Conservation (phyloP, 2,113 vertebrate genomes). For the Xenotilapia flavipinnis region DNA sequence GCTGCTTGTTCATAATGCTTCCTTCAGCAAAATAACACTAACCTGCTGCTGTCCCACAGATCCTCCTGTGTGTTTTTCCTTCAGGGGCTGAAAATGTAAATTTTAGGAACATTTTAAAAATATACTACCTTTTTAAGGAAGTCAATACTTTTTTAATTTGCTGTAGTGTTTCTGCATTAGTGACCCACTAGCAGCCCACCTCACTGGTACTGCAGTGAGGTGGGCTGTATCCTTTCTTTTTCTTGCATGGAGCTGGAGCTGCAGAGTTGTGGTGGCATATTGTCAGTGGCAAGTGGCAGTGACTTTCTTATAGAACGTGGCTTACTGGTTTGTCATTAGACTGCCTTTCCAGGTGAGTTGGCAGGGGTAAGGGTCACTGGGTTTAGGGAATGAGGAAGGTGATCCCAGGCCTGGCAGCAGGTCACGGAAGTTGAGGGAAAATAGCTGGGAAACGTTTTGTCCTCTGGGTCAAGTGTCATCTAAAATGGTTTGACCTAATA, state of each 20-base stretch:
- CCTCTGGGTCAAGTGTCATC: constrained; percentile 40
- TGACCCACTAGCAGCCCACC: neutral
- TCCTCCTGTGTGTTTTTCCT: neutral
- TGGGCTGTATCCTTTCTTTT: neutral
- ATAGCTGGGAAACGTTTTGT: constrained; percentile 24
- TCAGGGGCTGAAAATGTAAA: neutral
- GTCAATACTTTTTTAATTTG: neutral
- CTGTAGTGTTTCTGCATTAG: neutral
- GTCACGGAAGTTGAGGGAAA: constrained; percentile 37
- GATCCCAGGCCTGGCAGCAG: constrained; percentile 1
- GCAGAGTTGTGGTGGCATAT: neutral
- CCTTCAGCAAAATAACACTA: neutral
- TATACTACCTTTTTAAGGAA: neutral
- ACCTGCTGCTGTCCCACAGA: neutral
- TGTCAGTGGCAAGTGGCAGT: neutral
- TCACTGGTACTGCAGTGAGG: neutral
- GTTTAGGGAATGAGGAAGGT: constrained; percentile 17
- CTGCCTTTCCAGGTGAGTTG: neutral
- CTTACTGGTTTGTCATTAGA: neutral
- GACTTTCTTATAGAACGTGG: neutral
- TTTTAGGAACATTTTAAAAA: neutral
- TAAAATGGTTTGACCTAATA: constrained; percentile 19
- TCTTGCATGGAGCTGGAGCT: neutral
- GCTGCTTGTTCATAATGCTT: neutral
- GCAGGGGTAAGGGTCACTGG: constrained; percentile 27